Evolutionary conservation across 2,113 vertebrate species (phyloP).

Genomic region (Trichechus manatus): DNA sequence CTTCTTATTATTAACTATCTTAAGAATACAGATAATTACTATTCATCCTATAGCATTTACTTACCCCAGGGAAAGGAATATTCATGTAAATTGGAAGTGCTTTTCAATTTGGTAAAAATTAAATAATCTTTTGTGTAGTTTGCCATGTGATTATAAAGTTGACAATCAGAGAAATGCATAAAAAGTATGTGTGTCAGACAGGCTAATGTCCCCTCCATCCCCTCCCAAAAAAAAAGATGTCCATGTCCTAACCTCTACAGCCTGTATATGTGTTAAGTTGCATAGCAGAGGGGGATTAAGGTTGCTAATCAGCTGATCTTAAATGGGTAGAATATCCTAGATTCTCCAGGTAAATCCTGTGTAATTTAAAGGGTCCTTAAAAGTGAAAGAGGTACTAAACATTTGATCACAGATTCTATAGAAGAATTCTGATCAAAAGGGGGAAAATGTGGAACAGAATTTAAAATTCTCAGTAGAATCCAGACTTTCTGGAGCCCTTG

Average conservation of each 20-base stretch:
- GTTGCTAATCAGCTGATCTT: no score
- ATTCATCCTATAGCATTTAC: neutral
- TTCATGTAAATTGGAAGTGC: neutral
- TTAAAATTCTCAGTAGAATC: no score
- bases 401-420: no score
- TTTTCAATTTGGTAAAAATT: neutral
- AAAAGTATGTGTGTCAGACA: neutral
- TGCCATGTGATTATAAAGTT: slow-evolving; percentile 27
- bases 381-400: no score
- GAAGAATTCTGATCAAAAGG: no score
- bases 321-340: no score
- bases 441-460: no score
- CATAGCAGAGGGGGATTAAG: neutral
- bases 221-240: neutral
- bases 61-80: neutral
- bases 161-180: neutral
- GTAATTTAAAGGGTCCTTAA: neutral
- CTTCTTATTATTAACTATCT: slow-evolving; percentile 38
- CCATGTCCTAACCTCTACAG: neutral
- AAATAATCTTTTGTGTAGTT: neutral
- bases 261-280: neutral
- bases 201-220: neutral
- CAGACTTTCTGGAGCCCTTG: no score
- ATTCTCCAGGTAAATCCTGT: no score
- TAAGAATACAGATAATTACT: neutral